Evolutionary conservation across 1,140 invertebrate species (phyloP).

Genomic region (Zaprionus inermis): DNA sequence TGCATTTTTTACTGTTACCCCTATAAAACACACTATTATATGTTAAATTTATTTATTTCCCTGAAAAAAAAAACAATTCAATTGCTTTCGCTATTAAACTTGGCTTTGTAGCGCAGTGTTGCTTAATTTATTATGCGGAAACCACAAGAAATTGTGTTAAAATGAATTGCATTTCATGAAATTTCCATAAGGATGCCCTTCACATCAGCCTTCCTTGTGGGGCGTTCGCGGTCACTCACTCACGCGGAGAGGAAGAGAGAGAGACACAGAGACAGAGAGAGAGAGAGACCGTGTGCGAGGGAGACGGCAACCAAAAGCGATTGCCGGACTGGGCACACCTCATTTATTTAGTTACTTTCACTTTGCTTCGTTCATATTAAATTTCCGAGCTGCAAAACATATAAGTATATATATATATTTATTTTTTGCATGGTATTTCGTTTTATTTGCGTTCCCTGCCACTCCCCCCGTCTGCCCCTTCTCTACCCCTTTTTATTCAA

Average conservation of each 20-base stretch:
- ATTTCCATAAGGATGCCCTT: constrained; percentile 82
- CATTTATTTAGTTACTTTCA: constrained; percentile 72
- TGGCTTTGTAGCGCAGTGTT: constrained; percentile 42
- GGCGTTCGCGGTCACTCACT: constrained; percentile 71
- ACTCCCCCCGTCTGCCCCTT: background rate
- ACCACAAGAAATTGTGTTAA: constrained; percentile 71
- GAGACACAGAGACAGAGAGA: background rate
- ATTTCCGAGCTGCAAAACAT: constrained; percentile 79
- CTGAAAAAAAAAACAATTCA: background rate
- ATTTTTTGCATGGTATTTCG: constrained; percentile 56
- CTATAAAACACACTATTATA: background rate
- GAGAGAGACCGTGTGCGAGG: background rate
- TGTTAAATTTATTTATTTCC: background rate
- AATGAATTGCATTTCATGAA: constrained; percentile 75
- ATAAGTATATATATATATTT: constrained; percentile 14
- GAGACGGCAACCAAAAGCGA: background rate
- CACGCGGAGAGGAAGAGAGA: constrained; percentile 16
- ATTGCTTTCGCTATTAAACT: background rate
- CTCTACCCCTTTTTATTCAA: constrained; percentile 19
- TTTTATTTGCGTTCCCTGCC: constrained; percentile 21
- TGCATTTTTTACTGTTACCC: background rate
- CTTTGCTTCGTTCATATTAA: constrained; percentile 77
- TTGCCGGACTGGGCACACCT: constrained; percentile 52
- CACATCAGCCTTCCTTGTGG: constrained; percentile 71
- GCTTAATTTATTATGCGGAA: constrained; percentile 61